phyloP scores from a whole-genome alignment of 1,140 invertebrate genomes.

The Orussus abietinus region DNA sequence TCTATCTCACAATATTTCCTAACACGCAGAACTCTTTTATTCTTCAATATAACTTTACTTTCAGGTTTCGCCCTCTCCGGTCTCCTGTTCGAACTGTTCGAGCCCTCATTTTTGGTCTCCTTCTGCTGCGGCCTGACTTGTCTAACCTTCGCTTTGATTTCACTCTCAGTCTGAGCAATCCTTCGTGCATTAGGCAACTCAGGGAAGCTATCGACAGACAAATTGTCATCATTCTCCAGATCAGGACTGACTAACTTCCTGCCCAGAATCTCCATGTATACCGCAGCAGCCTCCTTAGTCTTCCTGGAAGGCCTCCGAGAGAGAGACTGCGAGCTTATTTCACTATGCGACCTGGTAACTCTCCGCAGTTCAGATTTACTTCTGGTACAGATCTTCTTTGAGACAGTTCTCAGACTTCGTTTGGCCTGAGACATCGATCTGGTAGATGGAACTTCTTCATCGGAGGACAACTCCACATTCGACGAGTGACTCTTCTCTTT shows the following conservation, averaged over 20 bases:
- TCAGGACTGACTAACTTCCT: constrained; percentile 62
- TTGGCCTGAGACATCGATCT: constrained; percentile 24
- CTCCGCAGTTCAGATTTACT: constrained; percentile 40
- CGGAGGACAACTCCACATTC: constrained; percentile 41
- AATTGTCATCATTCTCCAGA: constrained; percentile 60
- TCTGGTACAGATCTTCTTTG: constrained; percentile 37
- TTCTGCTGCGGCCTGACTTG: background rate
- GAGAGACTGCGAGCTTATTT: constrained; percentile 17
- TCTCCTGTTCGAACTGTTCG: constrained; percentile 14
- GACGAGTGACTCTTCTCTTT: constrained; percentile 31
- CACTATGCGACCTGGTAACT: constrained; percentile 40
- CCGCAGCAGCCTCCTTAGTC: constrained; percentile 71
- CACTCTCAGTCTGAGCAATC: constrained; percentile 60
- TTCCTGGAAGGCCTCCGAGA: constrained; percentile 61
- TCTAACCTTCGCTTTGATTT: constrained; percentile 55
- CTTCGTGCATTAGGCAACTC: constrained; percentile 63
- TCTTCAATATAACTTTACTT: constrained; percentile 30
- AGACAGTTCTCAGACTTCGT: constrained; percentile 22
- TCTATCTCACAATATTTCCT: constrained; percentile 46
- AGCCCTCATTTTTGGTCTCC: constrained; percentile 19
- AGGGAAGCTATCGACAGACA: constrained; percentile 64
- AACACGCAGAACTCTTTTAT: constrained; percentile 34
- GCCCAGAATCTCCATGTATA: constrained; percentile 72
- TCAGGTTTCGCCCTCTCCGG: constrained; percentile 19
- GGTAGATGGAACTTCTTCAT: constrained; percentile 19